Percentiles rank a stretch among this genome's conserved stretches.
Evolutionary conservation across 2,888 invertebrate genomes (phyloP).

Genomic region (Philereme transversata): DNA sequence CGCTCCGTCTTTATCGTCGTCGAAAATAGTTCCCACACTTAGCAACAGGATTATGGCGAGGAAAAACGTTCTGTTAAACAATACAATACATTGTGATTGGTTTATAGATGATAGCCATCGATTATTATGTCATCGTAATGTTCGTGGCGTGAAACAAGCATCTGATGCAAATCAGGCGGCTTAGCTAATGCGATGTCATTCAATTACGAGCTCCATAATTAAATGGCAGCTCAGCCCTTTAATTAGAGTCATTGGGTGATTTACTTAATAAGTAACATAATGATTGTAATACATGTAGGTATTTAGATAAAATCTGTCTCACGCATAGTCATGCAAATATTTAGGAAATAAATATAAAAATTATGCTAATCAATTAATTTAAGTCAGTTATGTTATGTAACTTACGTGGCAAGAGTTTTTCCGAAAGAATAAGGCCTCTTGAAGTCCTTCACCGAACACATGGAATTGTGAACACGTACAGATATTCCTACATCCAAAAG

Average conservation of each 20-base stretch:
- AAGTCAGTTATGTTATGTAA: conserved; percentile 24
- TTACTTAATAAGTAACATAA: not conserved
- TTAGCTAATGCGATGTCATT: conserved; percentile 41
- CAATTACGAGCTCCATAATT: conserved; percentile 36
- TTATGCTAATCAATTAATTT: not conserved
- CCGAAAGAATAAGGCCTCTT: conserved; percentile 72
- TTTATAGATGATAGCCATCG: conserved; percentile 3
- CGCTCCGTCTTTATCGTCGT: conserved; percentile 71
- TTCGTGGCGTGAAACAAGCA: conserved; percentile 29
- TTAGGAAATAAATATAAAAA: too few species aligned
- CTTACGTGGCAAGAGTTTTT: conserved; percentile 76
- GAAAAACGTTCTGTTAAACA: conserved; percentile 70
- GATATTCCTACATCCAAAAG: conserved; percentile 63
- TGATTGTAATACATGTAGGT: too few species aligned
- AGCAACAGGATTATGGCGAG: conserved; percentile 66
- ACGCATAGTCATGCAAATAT: too few species aligned
- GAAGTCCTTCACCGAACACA: conserved; percentile 71
- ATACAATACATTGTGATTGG: conserved; percentile 4
- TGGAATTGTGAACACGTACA: conserved; percentile 70
- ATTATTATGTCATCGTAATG: conserved; percentile 5
- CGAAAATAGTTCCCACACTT: conserved; percentile 70
- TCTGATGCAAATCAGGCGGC: conserved; percentile 33
- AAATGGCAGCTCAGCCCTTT: conserved; percentile 25
- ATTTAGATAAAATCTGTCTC: too few species aligned
- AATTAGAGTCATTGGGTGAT: conserved; percentile 4